Evolutionary conservation across 2,888 invertebrate species (phyloP).

Genomic region (Arctia plantaginis): DNA sequence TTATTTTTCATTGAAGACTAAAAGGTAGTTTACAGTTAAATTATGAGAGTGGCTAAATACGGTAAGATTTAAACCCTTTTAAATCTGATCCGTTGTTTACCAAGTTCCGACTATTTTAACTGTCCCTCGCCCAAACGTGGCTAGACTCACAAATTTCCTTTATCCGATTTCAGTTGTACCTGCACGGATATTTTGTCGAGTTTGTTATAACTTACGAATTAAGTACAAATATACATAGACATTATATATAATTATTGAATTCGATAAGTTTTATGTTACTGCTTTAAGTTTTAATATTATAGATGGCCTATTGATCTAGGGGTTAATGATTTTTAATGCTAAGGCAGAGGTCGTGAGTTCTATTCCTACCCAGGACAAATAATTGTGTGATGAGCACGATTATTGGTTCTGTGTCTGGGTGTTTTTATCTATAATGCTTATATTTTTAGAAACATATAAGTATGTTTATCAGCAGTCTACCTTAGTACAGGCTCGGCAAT

Average conservation of each 20-base stretch:
- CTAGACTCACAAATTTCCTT: conserved; percentile 35
- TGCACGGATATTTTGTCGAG: neutral
- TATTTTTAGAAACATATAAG: no score
- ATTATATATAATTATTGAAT: neutral
- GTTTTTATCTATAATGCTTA: no score
- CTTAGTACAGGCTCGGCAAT: no score
- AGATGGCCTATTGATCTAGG: no score
- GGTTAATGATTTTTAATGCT: no score
- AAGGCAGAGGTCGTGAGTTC: no score
- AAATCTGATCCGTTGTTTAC: conserved; percentile 26
- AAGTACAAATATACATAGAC: neutral
- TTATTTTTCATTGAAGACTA: conserved; percentile 34
- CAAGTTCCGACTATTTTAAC: conserved; percentile 36
- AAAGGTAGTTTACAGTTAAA: conserved; percentile 19
- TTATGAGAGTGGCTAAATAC: conserved; percentile 20
- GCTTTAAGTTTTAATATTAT: no score
- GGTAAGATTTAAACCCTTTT: conserved; percentile 18
- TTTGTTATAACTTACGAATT: neutral
- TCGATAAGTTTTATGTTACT: neutral
- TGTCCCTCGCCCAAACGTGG: conserved; percentile 36
- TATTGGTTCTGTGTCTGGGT: no score
- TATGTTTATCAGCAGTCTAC: no score
- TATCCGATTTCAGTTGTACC: conserved; percentile 24
- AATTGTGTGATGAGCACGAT: no score
- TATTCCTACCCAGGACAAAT: no score